Conservation (phyloP, 2,888 invertebrate species). For the Heliconius erato region DNA sequence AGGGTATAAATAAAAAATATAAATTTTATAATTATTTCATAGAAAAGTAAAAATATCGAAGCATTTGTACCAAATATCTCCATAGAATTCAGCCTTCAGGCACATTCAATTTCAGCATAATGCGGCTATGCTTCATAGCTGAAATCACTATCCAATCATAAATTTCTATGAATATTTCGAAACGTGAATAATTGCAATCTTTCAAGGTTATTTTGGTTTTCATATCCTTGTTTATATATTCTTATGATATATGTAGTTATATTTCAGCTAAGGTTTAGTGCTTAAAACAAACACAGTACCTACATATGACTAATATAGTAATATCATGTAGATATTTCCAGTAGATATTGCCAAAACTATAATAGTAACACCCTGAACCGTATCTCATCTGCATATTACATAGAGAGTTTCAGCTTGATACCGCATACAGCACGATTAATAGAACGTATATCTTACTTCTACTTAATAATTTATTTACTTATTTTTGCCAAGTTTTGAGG, state of each 20-base stretch:
- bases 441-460: not conserved
- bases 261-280: not conserved
- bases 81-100: not conserved
- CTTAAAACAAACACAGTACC: not conserved
- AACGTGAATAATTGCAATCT: not conserved
- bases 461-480: too few relatives aligned
- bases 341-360: not conserved
- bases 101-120: not conserved
- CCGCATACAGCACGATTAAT: not conserved
- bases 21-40: too few relatives aligned
- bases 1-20: not conserved
- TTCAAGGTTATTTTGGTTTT: not conserved
- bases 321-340: not conserved
- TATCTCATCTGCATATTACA: not conserved
- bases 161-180: not conserved
- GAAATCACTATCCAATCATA: not conserved
- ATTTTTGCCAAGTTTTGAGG: too few relatives aligned
- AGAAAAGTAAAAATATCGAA: not conserved
- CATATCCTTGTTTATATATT: not conserved
- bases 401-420: not conserved
- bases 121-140: slow-evolving; percentile 6
- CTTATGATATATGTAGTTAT: not conserved
- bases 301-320: not conserved
- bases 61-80: not conserved
- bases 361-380: not conserved